Evolutionary conservation across 2,888 invertebrate species (phyloP).

Genomic region (Oscheius onirici): DNA sequence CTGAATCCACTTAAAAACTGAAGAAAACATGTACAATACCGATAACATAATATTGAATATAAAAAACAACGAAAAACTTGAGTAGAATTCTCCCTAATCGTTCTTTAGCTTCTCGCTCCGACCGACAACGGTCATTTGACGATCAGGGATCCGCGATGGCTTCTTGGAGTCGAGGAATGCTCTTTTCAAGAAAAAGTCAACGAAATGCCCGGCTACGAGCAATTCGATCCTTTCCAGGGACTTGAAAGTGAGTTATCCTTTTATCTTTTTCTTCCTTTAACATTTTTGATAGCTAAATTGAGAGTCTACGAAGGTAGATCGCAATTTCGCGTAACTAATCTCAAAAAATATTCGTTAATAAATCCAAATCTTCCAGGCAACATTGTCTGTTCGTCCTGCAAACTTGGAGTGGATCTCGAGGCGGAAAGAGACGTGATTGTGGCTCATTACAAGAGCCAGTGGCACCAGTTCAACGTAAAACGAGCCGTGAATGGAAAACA

Average conservation of each 20-base stretch:
- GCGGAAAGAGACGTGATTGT: slow-evolving; percentile 38
- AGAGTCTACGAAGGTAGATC: no score
- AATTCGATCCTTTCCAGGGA: slow-evolving; percentile 33
- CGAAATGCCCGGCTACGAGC: slow-evolving; percentile 18
- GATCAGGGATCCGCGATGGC: slow-evolving; percentile 35
- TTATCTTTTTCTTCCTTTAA: no score
- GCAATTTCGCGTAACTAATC: no score
- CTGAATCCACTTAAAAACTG: slow-evolving; percentile 4
- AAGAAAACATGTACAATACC: slow-evolving; percentile 12
- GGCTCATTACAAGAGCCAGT: slow-evolving; percentile 47
- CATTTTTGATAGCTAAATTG: no score
- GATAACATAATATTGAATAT: not conserved
- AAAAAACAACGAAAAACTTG: not conserved
- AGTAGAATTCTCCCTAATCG: not conserved
- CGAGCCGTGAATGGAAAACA: slow-evolving; percentile 35
- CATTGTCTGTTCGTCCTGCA: slow-evolving; percentile 37
- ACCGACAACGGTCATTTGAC: slow-evolving; percentile 6
- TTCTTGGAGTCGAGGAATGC: slow-evolving; percentile 18
- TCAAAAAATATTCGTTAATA: no score
- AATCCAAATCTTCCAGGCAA: not conserved
- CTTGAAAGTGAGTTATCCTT: not conserved
- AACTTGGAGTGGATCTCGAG: slow-evolving; percentile 36
- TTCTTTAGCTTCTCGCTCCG: not conserved
- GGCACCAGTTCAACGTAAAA: slow-evolving; percentile 41
- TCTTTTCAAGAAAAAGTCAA: slow-evolving; percentile 11